phyloP scores from a whole-genome alignment of 2,113 vertebrate genomes.

The Apteryx mantelli region DNA sequence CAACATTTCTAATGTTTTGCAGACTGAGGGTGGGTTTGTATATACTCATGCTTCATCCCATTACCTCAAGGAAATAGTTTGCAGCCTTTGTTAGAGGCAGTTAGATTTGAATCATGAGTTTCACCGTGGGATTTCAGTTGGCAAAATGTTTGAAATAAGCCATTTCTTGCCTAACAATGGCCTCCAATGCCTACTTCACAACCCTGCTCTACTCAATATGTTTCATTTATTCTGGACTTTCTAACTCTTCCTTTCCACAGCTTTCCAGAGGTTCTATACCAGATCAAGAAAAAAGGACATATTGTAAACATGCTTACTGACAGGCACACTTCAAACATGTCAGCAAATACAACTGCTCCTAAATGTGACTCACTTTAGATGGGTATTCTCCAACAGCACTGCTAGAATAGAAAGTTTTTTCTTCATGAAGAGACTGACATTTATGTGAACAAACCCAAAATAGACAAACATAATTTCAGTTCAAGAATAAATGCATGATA shows the following conservation, averaged over 20 bases:
- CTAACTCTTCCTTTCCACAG: background rate
- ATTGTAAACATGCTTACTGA: background rate
- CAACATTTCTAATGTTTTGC: background rate
- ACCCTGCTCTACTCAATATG: background rate
- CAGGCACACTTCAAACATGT: background rate
- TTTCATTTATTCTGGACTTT: background rate
- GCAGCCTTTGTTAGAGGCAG: background rate
- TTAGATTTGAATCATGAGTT: slow-evolving; percentile 20
- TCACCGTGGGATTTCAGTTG: background rate
- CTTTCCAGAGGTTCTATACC: background rate
- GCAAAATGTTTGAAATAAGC: background rate
- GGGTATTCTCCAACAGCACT: background rate
- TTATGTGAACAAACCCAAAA: background rate
- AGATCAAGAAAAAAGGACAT: background rate
- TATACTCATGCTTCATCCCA: background rate
- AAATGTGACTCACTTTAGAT: background rate
- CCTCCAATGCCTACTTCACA: background rate
- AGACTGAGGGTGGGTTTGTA: background rate
- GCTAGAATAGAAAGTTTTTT: background rate
- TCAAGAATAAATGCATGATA: background rate
- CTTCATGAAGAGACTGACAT: background rate
- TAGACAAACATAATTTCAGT: background rate
- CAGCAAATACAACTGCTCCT: background rate
- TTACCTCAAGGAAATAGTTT: background rate
- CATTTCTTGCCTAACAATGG: background rate